phyloP scores from a whole-genome alignment of 1,140 invertebrate species.

The Epicauta chinensis region DNA sequence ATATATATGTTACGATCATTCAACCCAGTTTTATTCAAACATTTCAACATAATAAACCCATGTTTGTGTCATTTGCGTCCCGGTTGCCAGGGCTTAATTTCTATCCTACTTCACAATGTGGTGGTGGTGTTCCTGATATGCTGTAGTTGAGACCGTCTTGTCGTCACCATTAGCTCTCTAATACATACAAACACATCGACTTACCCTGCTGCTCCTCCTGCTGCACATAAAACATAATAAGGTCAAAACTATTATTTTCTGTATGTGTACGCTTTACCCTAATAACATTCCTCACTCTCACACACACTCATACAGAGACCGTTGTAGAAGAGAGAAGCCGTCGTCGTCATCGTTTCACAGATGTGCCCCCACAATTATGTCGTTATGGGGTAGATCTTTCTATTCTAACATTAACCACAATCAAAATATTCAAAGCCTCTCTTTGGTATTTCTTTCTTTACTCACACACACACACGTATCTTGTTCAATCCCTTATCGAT shows the following conservation, averaged over 20 bases:
- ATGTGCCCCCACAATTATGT: constrained; percentile 10
- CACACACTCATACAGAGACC: too few relatives aligned
- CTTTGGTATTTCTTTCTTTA: too few relatives aligned
- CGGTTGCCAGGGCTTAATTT: too few relatives aligned
- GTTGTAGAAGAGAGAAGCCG: constrained; percentile 1
- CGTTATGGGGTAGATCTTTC: constrained; percentile 4
- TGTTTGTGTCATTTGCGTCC: too few relatives aligned
- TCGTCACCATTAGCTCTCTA: constrained; percentile 9
- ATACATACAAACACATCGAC: constrained; percentile 1
- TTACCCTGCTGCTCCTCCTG: too few relatives aligned
- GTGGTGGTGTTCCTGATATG: too few relatives aligned
- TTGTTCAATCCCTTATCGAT: too few relatives aligned
- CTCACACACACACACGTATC: too few relatives aligned
- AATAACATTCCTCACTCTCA: constrained; percentile 11
- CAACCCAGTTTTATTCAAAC: too few relatives aligned
- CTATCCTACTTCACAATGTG: too few relatives aligned
- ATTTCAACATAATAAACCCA: too few relatives aligned
- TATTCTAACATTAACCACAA: neutral
- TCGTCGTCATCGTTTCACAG: constrained; percentile 7
- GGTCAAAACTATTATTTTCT: constrained; percentile 20
- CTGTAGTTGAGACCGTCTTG: neutral
- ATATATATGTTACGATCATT: too few relatives aligned
- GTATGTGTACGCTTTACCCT: constrained; percentile 10
- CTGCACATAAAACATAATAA: constrained; percentile 23
- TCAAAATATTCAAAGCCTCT: neutral